Conservation (phyloP, 1,140 invertebrate genomes). For the Papilio machaon region DNA sequence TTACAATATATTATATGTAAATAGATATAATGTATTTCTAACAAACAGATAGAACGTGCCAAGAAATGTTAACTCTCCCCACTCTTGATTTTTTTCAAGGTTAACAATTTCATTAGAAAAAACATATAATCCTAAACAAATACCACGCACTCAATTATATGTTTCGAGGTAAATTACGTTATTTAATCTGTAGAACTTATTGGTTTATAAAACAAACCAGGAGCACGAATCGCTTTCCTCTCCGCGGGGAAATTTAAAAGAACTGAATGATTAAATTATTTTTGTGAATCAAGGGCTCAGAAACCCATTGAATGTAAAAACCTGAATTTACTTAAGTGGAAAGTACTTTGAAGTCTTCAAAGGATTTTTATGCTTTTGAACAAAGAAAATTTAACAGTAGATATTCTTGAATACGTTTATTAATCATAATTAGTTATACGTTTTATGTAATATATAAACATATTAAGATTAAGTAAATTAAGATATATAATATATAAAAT, state of each 20-base stretch:
- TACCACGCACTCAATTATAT: background rate
- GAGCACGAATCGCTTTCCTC: constrained; percentile 20
- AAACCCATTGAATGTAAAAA: constrained; percentile 34
- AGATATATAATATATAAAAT: too few species aligned
- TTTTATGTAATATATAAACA: too few species aligned
- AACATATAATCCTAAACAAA: background rate
- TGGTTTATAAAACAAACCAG: constrained; percentile 36
- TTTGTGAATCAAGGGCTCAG: constrained; percentile 33
- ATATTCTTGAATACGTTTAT: background rate
- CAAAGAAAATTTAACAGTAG: constrained; percentile 7
- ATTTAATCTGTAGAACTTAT: constrained; percentile 30
- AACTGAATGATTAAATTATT: constrained; percentile 35
- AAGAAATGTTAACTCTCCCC: too few species aligned
- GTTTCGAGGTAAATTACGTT: constrained; percentile 11
- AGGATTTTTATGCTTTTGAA: constrained; percentile 3
- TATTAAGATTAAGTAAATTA: too few species aligned
- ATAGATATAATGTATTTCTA: too few species aligned
- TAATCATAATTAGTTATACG: background rate
- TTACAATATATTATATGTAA: too few species aligned
- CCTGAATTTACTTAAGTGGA: constrained; percentile 28
- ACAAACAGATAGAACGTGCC: too few species aligned
- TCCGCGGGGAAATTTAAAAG: constrained; percentile 39
- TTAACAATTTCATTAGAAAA: background rate
- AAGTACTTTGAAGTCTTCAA: constrained; percentile 21
- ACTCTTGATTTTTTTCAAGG: background rate